Conservation (phyloP, 1,140 invertebrate genomes). For the Diorhabda elongata region DNA sequence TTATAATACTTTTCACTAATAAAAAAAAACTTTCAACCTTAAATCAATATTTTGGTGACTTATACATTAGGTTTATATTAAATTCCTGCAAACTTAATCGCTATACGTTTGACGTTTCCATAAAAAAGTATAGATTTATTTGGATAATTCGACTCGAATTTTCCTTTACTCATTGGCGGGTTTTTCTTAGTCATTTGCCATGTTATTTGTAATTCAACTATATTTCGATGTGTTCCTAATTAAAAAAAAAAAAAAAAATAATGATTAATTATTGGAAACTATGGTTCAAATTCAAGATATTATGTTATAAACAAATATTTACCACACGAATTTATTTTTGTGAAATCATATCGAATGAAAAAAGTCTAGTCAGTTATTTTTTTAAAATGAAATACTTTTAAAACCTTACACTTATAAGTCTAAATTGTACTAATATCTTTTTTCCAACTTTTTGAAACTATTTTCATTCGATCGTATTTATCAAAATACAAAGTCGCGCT, state of each 20-base stretch:
- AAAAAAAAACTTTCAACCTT: conserved; percentile 44
- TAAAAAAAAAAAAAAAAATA: too few relatives aligned
- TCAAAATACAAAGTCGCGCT: background rate
- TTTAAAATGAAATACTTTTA: conserved; percentile 24
- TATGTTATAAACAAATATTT: conserved; percentile 31
- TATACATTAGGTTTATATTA: conserved; percentile 40
- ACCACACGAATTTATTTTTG: conserved; percentile 22
- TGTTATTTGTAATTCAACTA: too few relatives aligned
- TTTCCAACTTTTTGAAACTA: background rate
- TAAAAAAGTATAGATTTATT: conserved; percentile 26
- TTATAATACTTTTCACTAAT: conserved; percentile 47
- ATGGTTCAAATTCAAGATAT: too few relatives aligned
- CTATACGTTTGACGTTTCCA: conserved; percentile 40
- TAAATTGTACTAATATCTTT: conserved; percentile 22
- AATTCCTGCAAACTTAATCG: conserved; percentile 40
- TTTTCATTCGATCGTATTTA: background rate
- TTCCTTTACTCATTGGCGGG: too few relatives aligned
- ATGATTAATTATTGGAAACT: too few relatives aligned
- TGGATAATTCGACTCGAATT: too few relatives aligned
- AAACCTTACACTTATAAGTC: conserved; percentile 3
- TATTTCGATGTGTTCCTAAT: too few relatives aligned
- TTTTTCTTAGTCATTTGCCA: too few relatives aligned
- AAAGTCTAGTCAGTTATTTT: conserved; percentile 22
- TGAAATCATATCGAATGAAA: conserved; percentile 3
- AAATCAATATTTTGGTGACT: conserved; percentile 41